phyloP scores from a whole-genome alignment of 2,888 invertebrate species.

The Crocallis elinguaria region DNA sequence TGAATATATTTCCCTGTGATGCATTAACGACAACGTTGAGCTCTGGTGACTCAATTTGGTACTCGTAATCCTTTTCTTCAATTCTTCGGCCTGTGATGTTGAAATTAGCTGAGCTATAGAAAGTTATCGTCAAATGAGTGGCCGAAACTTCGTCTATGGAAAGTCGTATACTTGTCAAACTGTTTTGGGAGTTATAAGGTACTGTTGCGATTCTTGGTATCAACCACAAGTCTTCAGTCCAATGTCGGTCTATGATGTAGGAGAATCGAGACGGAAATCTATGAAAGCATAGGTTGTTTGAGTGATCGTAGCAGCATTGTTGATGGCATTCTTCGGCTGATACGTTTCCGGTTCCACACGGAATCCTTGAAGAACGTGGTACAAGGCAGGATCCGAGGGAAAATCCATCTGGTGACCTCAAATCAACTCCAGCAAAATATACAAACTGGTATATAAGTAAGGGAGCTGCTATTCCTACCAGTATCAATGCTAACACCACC shows the following conservation, averaged over 20 bases:
- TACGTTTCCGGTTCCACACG: constrained; percentile 65
- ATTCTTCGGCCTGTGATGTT: constrained; percentile 52
- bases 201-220: constrained; percentile 61
- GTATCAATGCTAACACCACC: constrained; percentile 48
- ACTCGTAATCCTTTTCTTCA: constrained; percentile 55
- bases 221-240: constrained; percentile 62
- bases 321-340: constrained; percentile 63
- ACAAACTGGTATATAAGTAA: constrained; percentile 63
- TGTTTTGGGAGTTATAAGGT: constrained; percentile 60
- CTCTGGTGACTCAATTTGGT: constrained; percentile 61
- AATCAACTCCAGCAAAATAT: constrained; percentile 53
- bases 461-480: constrained; percentile 59
- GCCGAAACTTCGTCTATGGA: constrained; percentile 67
- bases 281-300: constrained; percentile 76
- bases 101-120: constrained; percentile 56
- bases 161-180: constrained; percentile 53
- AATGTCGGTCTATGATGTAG: constrained; percentile 63
- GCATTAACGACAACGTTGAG: constrained; percentile 58
- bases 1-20: constrained; percentile 69
- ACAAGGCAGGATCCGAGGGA: constrained; percentile 73
- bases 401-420: constrained; percentile 64
- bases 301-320: constrained; percentile 81
- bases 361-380: constrained; percentile 56
- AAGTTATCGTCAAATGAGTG: constrained; percentile 65
- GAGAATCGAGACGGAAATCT: constrained; percentile 81